These are phyloP conservation scores for Sebastes wilsoni DNA, from an alignment of 2,797 vertebrate species.

Conservation along the genomic window DNA sequence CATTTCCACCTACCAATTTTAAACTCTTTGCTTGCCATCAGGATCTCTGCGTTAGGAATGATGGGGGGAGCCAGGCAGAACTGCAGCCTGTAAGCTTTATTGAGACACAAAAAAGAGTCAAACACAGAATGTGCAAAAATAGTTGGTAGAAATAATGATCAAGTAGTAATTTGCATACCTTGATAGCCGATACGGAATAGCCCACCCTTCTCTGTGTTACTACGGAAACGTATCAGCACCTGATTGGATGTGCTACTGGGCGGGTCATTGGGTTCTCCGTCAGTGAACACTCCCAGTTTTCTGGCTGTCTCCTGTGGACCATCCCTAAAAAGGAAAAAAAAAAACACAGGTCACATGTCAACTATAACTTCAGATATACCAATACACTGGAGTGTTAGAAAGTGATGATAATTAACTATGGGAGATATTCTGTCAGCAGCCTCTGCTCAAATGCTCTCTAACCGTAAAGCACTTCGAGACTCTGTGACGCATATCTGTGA, in stretches of 20 bases:
- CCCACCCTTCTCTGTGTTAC: constrained; percentile 90
- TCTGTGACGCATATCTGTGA: constrained; percentile 17
- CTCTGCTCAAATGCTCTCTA: constrained; percentile 5
- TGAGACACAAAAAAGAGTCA: constrained; percentile 37
- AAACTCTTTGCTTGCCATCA: constrained; percentile 95
- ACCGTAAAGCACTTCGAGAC: constrained; percentile 6
- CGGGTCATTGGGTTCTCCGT: constrained; percentile 88
- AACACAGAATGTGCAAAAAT: neutral
- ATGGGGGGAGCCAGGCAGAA: constrained; percentile 92
- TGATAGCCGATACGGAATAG: constrained; percentile 91
- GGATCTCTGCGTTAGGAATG: constrained; percentile 93
- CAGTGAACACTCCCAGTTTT: constrained; percentile 93
- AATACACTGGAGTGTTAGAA: neutral
- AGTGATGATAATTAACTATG: neutral
- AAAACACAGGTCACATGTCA: constrained; percentile 18
- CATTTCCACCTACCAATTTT: constrained; percentile 88
- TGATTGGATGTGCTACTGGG: constrained; percentile 95
- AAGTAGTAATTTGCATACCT: constrained; percentile 75
- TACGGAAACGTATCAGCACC: constrained; percentile 93
- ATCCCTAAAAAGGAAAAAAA: constrained; percentile 80
- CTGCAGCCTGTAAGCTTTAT: constrained; percentile 92
- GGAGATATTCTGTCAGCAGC: neutral
- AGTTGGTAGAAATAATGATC: neutral
- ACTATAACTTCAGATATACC: constrained; percentile 5
- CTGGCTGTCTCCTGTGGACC: constrained; percentile 91